Conservation (phyloP, 2,888 invertebrate genomes). For the Tiliacea aurago region DNA sequence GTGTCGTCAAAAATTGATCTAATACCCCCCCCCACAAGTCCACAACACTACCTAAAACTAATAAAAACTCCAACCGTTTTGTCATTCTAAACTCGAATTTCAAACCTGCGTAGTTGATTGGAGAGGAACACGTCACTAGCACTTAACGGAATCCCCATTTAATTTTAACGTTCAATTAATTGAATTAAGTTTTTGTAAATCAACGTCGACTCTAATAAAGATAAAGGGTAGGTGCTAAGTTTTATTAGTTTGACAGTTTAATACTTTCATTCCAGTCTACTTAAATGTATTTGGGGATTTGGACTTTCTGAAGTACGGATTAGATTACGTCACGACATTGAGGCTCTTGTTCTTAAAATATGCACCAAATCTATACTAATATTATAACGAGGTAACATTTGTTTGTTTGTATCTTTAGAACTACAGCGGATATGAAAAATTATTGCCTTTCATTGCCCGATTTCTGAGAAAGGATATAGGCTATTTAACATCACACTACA, state of each 20-base stretch:
- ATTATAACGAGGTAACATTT: no score
- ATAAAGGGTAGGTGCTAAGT: conserved; percentile 69
- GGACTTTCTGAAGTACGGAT: background rate
- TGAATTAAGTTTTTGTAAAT: conserved; percentile 68
- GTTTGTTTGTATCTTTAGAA: no score
- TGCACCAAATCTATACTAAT: background rate
- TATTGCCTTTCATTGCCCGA: no score
- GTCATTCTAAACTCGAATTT: conserved; percentile 9
- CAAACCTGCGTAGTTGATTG: conserved; percentile 27
- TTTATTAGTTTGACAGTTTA: conserved; percentile 33
- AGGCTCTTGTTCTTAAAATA: no score
- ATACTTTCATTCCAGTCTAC: background rate
- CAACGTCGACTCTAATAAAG: conserved; percentile 71
- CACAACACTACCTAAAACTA: background rate
- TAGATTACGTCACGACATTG: background rate
- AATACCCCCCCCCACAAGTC: background rate
- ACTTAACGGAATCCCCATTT: conserved; percentile 39
- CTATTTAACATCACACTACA: no score
- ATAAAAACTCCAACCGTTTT: background rate
- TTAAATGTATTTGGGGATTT: background rate
- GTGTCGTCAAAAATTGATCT: no score
- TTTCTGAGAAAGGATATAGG: no score
- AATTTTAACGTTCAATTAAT: conserved; percentile 57
- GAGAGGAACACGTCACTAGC: conserved; percentile 22
- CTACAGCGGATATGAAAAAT: no score